phyloP scores from a whole-genome alignment of 2,888 invertebrate genomes.

The Polylopha cassiicola region DNA sequence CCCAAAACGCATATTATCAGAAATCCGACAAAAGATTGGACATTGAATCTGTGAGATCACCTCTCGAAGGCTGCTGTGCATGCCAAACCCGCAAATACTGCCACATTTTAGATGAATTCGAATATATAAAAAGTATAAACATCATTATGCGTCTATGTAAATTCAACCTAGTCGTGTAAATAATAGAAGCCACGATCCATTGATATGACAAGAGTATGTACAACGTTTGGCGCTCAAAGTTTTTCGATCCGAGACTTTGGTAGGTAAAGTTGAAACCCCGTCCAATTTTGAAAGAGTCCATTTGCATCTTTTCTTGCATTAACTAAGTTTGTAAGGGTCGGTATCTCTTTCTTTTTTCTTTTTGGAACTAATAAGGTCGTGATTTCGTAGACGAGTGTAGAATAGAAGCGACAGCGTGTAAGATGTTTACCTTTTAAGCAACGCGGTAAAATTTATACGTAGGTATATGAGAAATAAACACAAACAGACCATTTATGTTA shows the following conservation, averaged over 20 bases:
- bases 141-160: conserved; percentile 23
- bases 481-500: conserved; percentile 46
- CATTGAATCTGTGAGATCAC: conserved; percentile 40
- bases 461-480: conserved; percentile 21
- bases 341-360: conserved; percentile 24
- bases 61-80: conserved; percentile 43
- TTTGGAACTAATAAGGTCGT: conserved; percentile 11
- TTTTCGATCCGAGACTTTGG: conserved; percentile 41
- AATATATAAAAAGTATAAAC: conserved; percentile 28
- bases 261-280: conserved; percentile 57
- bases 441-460: too few relatives aligned
- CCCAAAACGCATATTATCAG: conserved; percentile 57
- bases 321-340: conserved; percentile 36
- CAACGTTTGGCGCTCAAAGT: conserved; percentile 22
- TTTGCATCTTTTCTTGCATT: conserved; percentile 61
- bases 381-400: neutral
- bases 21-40: conserved; percentile 54
- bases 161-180: conserved; percentile 22
- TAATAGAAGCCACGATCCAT: conserved; percentile 25
- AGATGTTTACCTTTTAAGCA: conserved; percentile 6
- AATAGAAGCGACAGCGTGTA: conserved; percentile 7
- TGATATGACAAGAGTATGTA: conserved; percentile 2
- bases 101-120: conserved; percentile 45
- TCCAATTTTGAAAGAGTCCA: conserved; percentile 58
- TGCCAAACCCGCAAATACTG: conserved; percentile 45